Base-by-base conservation (phyloP, 2,797 vertebrate genomes). In the Enteromius thamalakanensis region DNA sequence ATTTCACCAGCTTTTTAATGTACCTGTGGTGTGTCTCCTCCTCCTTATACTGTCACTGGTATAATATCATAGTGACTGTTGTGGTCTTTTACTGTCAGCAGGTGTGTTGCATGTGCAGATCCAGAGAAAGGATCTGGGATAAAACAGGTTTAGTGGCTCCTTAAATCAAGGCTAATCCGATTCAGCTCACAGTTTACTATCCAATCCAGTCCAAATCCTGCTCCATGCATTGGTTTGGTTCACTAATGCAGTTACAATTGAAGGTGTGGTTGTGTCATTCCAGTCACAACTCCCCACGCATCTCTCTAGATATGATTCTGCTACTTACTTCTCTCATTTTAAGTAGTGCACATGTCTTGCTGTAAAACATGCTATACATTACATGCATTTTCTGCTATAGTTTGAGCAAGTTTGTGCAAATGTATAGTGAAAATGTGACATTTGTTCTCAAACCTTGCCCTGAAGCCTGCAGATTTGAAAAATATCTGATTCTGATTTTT, bases 81-180 rank as follows among this genome's bases (percentile, higher is more conserved):
- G 40, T 75, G 12, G 71, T 67, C 37, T 69, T 76, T 45, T 42
- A 40, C 72, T 76, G 51, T 70, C 79, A 45, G 75, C 6, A 65
- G 83, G 79, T 68, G 79, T 77, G 76, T 23, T 82, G 78, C 75
- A 58, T 83, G 85, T 86, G 79, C 67, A 78, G 60, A 84, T 85
- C 67, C 69, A 75, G 51, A 82, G 83, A 81, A 81, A 79, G 83
- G 88, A 89, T 90, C 65, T 65, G 79, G 90, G 91, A 90, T 92
- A 91, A 93, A 93, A 88, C 88, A 79, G 76, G 91, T 85, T 91
- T 89, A 87, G 67, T 88, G 86, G 72, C 81, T 87, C 87, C 91
- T 89, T 88, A 81, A 90, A 80, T 86, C 81, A 81, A 55, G 80
- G 87, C 87, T 86, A 88, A 86, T 76, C 85, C 86, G 68, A 84